phyloP scores from a whole-genome alignment of 2,797 vertebrate genomes.

The Diceros bicornis region DNA sequence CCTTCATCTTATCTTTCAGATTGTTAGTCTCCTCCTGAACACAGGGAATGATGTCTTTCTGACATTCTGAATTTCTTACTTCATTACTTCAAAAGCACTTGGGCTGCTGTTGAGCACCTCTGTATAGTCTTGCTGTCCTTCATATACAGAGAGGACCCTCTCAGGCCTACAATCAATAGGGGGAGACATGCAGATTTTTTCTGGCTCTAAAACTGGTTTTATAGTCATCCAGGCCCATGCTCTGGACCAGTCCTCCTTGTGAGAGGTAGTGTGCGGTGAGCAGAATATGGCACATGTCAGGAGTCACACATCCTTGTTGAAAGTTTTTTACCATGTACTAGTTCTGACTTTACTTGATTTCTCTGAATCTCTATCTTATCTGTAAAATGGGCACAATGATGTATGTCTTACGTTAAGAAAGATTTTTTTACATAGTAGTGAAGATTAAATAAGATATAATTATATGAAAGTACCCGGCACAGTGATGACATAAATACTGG shows the following conservation, averaged over 20 bases:
- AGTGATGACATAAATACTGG: not conserved
- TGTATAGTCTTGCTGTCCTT: not conserved
- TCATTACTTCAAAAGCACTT: not conserved
- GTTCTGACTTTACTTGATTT: not conserved
- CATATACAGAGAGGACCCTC: not conserved
- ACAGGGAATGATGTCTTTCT: not conserved
- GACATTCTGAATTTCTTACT: not conserved
- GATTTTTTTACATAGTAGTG: not conserved
- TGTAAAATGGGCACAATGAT: slow-evolving; percentile 19
- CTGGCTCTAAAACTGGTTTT: not conserved
- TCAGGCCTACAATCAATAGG: not conserved
- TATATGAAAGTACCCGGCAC: not conserved
- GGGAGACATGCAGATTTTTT: not conserved
- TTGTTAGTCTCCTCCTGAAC: not conserved
- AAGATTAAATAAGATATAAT: not conserved
- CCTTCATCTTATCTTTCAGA: not conserved
- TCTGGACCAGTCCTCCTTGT: not conserved
- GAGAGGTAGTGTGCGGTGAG: not conserved
- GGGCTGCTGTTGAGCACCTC: not conserved
- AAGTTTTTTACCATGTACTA: slow-evolving; percentile 27
- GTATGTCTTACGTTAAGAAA: not conserved
- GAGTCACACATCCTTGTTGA: not conserved
- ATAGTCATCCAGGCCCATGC: not conserved
- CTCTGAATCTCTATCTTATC: slow-evolving; percentile 28
- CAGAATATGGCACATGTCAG: not conserved